Base-by-base conservation (phyloP, 1,140 invertebrate species). In the Drosophila prosaltans region DNA sequence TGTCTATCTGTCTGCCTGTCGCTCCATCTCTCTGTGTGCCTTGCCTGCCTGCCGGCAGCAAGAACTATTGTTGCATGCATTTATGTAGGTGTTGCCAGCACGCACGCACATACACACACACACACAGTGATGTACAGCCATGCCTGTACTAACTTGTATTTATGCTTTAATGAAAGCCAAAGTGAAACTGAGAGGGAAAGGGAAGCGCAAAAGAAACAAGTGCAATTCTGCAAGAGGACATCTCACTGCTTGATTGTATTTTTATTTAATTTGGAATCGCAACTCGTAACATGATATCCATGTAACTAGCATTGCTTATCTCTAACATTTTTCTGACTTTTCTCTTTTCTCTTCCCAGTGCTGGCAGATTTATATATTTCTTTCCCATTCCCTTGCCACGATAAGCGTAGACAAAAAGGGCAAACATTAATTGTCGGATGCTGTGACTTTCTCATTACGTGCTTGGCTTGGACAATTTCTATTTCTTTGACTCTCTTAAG, bases 11-110 rank as follows among this genome's bases (percentile, higher is more conserved):
- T 62, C 43, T 65, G 3, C 39, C 41, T 24, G 7, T 41, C 48
- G 41, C 58, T 57, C 43, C n/a, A 24, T 41, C 45, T 41, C 48
- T 62, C 39, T 66, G 54, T 26, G 54, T 26, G 45, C 57, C 61
- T 51, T 26, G 45, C 57, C 61, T 55, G 51, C 57, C 41, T 39
- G 63, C 57, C 41, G 30, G 63, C 21, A 39, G 40, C 16, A 43
- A 45, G 65, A 80, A 79, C 74, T 61, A 72, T 77, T 80, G 80
- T 83, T 89, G 77, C 64, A 89, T 89, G 59, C 57, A 73, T 81
- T 88, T 88, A 88, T 83, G 83, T 88, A 88, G 83, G 83, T 88
- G 83, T 82, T 77, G 77, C 83, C 77, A 60, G 70, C 83, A 88
- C 83, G 83, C 88, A 80, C 65, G 3, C 32, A 32, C 36, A 69